Percentiles rank a stretch among this genome's conserved stretches.
Evolutionary conservation across 2,113 vertebrate species (phyloP).

Genomic region (Hassar affinis): DNA sequence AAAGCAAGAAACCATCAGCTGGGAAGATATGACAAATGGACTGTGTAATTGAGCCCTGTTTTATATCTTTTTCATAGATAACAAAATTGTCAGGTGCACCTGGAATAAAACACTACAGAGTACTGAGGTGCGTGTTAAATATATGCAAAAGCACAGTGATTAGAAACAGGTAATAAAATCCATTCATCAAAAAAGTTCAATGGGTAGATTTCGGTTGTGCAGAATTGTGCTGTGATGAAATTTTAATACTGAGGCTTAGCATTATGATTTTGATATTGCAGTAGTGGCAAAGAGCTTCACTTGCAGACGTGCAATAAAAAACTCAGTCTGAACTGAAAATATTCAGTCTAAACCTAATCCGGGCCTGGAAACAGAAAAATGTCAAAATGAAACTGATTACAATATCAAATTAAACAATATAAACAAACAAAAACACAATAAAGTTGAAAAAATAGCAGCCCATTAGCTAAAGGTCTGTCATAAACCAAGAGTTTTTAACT

Average conservation of each 20-base stretch:
- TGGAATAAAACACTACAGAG: not conserved
- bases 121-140: not conserved
- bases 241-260: not conserved
- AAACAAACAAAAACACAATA: not conserved
- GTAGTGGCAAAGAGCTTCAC: not conserved
- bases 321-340: too few species aligned
- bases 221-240: not conserved
- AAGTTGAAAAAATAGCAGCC: not conserved
- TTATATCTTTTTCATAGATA: not conserved
- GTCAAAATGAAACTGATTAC: not conserved
- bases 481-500: not conserved
- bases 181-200: not conserved
- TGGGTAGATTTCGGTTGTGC: not conserved
- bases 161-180: not conserved
- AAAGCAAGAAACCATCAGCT: not conserved
- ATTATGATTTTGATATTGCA: not conserved
- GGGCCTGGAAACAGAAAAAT: not conserved
- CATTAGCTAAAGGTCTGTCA: not conserved
- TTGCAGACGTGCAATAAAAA: too few species aligned
- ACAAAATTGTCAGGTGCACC: not conserved
- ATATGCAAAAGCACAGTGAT: slow-evolving; percentile 1
- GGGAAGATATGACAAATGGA: not conserved
- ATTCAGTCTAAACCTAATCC: not conserved
- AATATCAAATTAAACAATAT: not conserved
- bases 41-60: slow-evolving; percentile 15